These are phyloP conservation scores for Atrichornis clamosus DNA, from an alignment of 2,113 vertebrate species.

Conservation along the genomic window DNA sequence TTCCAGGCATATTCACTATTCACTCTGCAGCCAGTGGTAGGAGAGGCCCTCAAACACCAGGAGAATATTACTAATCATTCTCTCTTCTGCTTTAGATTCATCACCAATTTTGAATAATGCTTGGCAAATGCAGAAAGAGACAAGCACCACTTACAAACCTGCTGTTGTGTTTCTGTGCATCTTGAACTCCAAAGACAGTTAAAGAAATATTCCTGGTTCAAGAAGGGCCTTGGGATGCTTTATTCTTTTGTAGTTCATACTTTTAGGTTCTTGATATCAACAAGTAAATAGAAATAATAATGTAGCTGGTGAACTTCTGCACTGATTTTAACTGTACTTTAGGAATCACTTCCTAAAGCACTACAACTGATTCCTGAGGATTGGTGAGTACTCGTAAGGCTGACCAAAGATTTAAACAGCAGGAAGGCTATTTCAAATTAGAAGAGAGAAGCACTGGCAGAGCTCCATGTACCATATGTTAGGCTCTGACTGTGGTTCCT, in stretches of 20 bases:
- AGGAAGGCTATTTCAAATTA: conserved; percentile 8
- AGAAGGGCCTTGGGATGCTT: neutral
- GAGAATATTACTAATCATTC: neutral
- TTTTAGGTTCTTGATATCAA: neutral
- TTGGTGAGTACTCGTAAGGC: neutral
- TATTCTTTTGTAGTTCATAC: neutral
- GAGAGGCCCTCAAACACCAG: neutral
- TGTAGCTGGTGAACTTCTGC: neutral
- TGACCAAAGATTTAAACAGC: conserved; percentile 7
- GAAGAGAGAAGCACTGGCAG: neutral
- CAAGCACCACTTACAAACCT: neutral
- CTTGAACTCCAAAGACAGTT: neutral
- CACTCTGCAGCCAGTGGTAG: neutral
- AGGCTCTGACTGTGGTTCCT: neutral
- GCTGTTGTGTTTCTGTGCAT: neutral
- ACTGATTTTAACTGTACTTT: neutral
- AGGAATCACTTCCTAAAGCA: neutral
- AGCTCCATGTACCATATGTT: neutral
- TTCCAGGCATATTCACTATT: neutral
- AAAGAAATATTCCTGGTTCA: neutral
- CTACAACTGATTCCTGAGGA: neutral
- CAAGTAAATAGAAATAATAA: neutral
- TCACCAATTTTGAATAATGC: neutral
- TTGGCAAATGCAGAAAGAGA: neutral
- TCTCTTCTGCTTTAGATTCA: neutral